Conservation (phyloP, 1,140 invertebrate species). For the Aphelenchoides fujianensis region DNA sequence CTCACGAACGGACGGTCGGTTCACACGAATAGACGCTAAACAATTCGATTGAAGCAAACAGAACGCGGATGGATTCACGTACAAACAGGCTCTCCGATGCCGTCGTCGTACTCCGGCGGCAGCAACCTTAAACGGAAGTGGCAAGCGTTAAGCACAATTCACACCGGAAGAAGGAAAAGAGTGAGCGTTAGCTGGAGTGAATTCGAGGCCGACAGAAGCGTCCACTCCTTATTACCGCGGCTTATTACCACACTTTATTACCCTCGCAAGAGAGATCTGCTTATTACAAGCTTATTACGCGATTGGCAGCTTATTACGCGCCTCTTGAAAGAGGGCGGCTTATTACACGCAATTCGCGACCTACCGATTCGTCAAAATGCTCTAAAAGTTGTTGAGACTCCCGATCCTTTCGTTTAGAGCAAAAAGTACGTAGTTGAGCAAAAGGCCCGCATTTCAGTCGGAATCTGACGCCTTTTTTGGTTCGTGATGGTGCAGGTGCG, state of each 20-base stretch:
- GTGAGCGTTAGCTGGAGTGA: too few species aligned
- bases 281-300: neutral
- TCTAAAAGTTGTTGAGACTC: too few species aligned
- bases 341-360: too few species aligned
- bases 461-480: neutral
- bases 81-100: conserved; percentile 52
- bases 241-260: neutral
- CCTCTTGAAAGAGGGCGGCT: too few species aligned
- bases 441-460: too few species aligned
- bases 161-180: neutral
- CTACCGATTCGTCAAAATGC: too few species aligned
- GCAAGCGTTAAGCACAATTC: conserved; percentile 5
- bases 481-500: too few species aligned
- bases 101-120: conserved; percentile 52
- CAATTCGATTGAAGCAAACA: neutral
- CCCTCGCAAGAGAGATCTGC: neutral
- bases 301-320: too few species aligned
- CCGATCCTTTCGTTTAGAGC: too few species aligned
- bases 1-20: conserved; percentile 55
- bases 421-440: too few species aligned
- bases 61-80: conserved; percentile 21
- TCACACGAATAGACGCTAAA: conserved; percentile 41
- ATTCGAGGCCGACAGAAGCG: too few species aligned
- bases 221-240: neutral
- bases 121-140: conserved; percentile 31